These are phyloP conservation scores for Ophion ventricosus DNA, from an alignment of 2,888 invertebrate species.

Conservation along the genomic window DNA sequence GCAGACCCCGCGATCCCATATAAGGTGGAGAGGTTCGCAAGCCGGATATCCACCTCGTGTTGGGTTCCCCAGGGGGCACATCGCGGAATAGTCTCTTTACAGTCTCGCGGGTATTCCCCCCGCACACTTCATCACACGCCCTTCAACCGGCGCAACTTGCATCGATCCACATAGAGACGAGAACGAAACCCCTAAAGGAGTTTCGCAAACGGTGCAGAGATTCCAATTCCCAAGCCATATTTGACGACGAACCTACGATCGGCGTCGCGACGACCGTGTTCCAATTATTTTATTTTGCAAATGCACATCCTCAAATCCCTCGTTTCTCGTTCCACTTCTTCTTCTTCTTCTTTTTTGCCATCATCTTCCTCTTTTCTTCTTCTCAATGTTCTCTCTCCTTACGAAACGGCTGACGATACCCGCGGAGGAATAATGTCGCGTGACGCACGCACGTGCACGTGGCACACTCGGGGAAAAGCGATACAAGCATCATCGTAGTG, in stretches of 20 bases:
- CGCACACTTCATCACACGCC: background rate
- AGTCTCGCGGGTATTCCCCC: constrained; percentile 14
- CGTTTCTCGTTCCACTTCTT: constrained; percentile 10
- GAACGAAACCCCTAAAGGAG: constrained; percentile 25
- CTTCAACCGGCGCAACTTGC: background rate
- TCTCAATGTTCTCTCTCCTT: constrained; percentile 34
- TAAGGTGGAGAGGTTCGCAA: constrained; percentile 63
- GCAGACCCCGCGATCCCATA: constrained; percentile 58
- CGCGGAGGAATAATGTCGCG: constrained; percentile 65
- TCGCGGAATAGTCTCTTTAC: constrained; percentile 21
- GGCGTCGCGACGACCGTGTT: background rate
- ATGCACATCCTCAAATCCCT: constrained; percentile 31
- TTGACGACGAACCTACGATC: constrained; percentile 10
- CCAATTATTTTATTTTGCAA: constrained; percentile 19
- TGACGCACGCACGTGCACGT: constrained; percentile 68
- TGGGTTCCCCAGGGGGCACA: constrained; percentile 61
- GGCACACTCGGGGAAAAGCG: constrained; percentile 44
- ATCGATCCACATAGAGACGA: constrained; percentile 42
- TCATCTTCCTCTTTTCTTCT: background rate
- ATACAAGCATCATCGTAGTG: constrained; percentile 48
- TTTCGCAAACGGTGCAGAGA: background rate
- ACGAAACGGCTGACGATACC: background rate
- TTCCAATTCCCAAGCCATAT: constrained; percentile 7
- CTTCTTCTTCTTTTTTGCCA: constrained; percentile 1
- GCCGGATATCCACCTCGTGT: constrained; percentile 68